These are phyloP conservation scores for Notechis scutatus DNA, from an alignment of 2,113 vertebrate species.

Conservation along the genomic window DNA sequence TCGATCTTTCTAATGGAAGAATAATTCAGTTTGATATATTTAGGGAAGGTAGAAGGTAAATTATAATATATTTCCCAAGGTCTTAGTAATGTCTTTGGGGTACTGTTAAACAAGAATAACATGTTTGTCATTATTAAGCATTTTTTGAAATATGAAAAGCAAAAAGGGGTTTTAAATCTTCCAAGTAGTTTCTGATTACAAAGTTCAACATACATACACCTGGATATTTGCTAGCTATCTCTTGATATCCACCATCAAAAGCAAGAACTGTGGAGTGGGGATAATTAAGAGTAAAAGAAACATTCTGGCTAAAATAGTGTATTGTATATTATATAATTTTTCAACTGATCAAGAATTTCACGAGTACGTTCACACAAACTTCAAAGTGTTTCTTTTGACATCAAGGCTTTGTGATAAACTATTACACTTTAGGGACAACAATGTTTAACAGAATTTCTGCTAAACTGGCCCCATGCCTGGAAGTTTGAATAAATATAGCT, in stretches of 20 bases:
- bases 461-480: background rate
- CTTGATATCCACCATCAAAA: background rate
- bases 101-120: conserved; percentile 18
- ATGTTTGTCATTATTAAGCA: conserved; percentile 6
- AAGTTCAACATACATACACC: conserved; percentile 13
- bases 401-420: background rate
- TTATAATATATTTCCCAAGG: conserved; percentile 9
- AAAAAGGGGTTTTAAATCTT: conserved; percentile 16
- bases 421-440: background rate
- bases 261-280: too few relatives aligned
- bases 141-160: conserved; percentile 32
- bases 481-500: background rate
- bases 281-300: background rate
- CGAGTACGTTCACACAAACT: background rate
- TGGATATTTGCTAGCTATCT: background rate
- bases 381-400: background rate
- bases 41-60: conserved; percentile 11
- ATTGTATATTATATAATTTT: background rate
- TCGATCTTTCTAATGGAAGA: background rate
- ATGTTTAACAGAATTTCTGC: background rate
- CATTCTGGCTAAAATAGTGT: background rate
- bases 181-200: background rate
- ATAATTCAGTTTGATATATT: conserved; percentile 27
- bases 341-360: background rate
- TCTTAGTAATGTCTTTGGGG: background rate